These are phyloP conservation scores for Heliopora coerulea DNA, from an alignment of 92 coral and sea anemone genomes.

Conservation along the genomic window DNA sequence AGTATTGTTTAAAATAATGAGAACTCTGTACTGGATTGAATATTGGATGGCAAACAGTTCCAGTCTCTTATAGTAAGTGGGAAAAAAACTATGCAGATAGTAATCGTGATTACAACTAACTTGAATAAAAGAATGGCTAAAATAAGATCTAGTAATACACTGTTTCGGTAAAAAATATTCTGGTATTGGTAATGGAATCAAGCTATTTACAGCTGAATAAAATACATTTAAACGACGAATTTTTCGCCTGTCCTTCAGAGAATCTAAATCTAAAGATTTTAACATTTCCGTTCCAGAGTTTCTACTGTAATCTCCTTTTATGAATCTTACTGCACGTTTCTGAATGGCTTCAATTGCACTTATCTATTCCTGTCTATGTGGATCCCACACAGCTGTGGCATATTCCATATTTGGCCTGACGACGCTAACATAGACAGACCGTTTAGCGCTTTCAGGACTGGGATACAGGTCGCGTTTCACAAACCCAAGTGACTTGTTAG, in stretches of 20 bases:
- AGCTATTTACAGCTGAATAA: too few species aligned
- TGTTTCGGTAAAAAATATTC: not conserved
- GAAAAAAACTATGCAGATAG: slow-evolving; percentile 18
- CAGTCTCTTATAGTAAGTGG: slow-evolving; percentile 39
- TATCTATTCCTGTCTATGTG: slow-evolving; percentile 14
- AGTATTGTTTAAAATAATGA: too few species aligned
- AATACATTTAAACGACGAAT: not conserved
- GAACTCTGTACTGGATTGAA: too few species aligned
- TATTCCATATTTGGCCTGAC: slow-evolving; percentile 39
- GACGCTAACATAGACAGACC: slow-evolving; percentile 26
- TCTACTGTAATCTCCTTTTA: not conserved
- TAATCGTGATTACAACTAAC: slow-evolving; percentile 24
- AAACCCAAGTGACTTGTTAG: slow-evolving; percentile 40
- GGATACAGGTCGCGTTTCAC: slow-evolving; percentile 40
- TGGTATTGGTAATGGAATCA: too few species aligned
- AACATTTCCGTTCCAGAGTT: not conserved
- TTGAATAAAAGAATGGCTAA: slow-evolving; percentile 14
- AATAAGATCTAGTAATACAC: slow-evolving; percentile 11
- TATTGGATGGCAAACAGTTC: slow-evolving; percentile 38
- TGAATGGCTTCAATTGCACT: slow-evolving; percentile 7
- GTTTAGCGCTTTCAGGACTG: slow-evolving; percentile 37
- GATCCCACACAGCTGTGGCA: slow-evolving; percentile 38
- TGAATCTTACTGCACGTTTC: slow-evolving; percentile 15
- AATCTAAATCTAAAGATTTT: not conserved
- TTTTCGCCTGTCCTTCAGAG: not conserved